phyloP scores from a whole-genome alignment of 2,113 vertebrate genomes.

The Mirza zaza region DNA sequence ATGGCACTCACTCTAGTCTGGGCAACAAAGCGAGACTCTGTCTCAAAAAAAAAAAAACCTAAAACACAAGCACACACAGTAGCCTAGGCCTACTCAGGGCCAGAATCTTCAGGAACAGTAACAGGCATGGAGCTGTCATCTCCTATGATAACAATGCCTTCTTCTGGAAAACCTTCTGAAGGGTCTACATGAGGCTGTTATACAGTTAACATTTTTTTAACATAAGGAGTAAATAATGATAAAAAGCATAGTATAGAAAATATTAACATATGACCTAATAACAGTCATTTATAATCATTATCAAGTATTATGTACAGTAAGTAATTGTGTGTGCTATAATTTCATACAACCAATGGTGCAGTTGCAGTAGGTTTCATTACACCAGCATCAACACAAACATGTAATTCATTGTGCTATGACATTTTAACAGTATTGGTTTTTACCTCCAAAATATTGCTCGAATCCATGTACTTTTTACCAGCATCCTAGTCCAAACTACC shows the following conservation, averaged over 20 bases:
- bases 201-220: not conserved
- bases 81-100: not conserved
- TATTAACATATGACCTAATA: not conserved
- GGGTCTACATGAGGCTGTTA: not conserved
- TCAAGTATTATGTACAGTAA: not conserved
- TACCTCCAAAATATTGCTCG: not conserved
- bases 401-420: too few species aligned
- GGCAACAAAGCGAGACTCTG: too few species aligned
- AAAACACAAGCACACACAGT: not conserved
- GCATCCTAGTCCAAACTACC: not conserved
- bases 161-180: not conserved
- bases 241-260: not conserved
- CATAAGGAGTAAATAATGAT: not conserved
- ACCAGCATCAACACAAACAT: not conserved
- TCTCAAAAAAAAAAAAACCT: too few species aligned
- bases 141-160: not conserved
- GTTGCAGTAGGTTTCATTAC: not conserved
- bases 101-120: not conserved
- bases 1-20: too few species aligned
- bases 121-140: not conserved
- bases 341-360: not conserved
- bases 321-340: not conserved
- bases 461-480: not conserved
- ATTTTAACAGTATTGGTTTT: not conserved
- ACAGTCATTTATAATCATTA: not conserved